Percentiles rank a stretch among this genome's conserved stretches.
These are phyloP conservation scores for Varanus salvator DNA, from an alignment of 2,113 vertebrate species.

Conservation along the genomic window DNA sequence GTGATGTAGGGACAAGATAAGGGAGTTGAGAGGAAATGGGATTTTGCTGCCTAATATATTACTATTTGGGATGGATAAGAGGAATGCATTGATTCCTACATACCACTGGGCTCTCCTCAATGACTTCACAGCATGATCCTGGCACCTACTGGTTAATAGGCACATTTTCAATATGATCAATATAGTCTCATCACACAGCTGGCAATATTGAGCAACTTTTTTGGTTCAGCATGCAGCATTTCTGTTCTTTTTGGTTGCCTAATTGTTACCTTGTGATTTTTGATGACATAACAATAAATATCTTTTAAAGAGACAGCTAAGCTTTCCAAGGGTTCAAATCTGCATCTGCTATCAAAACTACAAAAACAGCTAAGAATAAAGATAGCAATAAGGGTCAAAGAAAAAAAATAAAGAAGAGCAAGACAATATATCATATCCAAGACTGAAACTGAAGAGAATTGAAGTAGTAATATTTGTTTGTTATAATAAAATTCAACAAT, in stretches of 20 bases:
- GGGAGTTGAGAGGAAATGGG: slow-evolving; percentile 27
- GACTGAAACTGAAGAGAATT: not conserved
- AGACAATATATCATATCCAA: not conserved
- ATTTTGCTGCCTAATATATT: slow-evolving; percentile 36
- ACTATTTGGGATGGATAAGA: slow-evolving; percentile 18
- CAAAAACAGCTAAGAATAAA: not conserved
- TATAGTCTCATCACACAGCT: slow-evolving; percentile 65
- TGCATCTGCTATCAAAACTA: slow-evolving; percentile 18
- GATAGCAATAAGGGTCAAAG: not conserved
- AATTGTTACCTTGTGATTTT: slow-evolving; percentile 42
- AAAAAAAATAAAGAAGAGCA: not conserved
- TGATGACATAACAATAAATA: slow-evolving; percentile 41
- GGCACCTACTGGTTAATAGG: slow-evolving; percentile 61
- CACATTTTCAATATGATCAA: slow-evolving; percentile 66
- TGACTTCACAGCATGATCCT: slow-evolving; percentile 67
- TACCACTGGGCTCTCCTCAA: slow-evolving; percentile 51
- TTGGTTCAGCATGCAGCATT: slow-evolving; percentile 44
- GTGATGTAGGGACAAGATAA: not conserved
- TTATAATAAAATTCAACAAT: not conserved
- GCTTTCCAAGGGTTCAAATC: slow-evolving; percentile 8
- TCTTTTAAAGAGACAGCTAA: not conserved
- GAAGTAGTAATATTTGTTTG: slow-evolving; percentile 24
- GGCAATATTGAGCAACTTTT: slow-evolving; percentile 59
- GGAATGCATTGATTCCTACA: slow-evolving; percentile 55
- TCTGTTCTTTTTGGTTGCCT: slow-evolving; percentile 48